Conservation (phyloP, 2,113 vertebrate species). For the Scomber scombrus region DNA sequence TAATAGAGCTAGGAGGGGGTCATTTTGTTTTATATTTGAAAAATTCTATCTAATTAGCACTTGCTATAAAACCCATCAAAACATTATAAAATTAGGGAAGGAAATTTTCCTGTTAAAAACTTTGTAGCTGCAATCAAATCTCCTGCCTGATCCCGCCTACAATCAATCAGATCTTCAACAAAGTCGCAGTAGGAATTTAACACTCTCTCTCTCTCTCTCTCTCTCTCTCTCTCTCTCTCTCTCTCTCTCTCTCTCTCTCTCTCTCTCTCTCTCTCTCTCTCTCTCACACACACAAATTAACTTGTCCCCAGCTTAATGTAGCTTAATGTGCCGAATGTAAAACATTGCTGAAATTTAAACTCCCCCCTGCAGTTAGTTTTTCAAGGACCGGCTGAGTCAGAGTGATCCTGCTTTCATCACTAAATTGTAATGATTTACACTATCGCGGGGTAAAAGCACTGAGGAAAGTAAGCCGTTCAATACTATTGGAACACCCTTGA, state of each 20-base stretch:
- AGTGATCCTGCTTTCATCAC: constrained; percentile 49
- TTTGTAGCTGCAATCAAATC: constrained; percentile 2
- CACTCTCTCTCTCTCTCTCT: background rate
- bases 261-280: background rate
- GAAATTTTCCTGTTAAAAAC: background rate
- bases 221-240: background rate
- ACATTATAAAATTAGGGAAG: constrained; percentile 17
- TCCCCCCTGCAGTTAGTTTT: constrained; percentile 21
- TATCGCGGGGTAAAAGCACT: constrained; percentile 38
- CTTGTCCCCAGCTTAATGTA: background rate
- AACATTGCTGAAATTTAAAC: constrained; percentile 15
- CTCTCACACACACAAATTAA: background rate
- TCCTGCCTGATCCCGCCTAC: background rate
- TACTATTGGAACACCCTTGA: constrained; percentile 59
- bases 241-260: too few species aligned
- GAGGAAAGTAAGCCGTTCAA: constrained; percentile 57
- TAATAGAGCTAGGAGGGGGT: background rate
- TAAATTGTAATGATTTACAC: constrained; percentile 63
- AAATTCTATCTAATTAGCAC: constrained; percentile 26
- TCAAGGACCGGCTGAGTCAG: constrained; percentile 24
- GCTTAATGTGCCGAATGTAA: constrained; percentile 4
- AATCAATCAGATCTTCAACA: constrained; percentile 22
- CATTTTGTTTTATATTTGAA: constrained; percentile 35
- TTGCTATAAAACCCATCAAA: constrained; percentile 36
- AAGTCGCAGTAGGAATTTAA: background rate